phyloP scores from a whole-genome alignment of 2,888 invertebrate genomes.

The Platycheirus rosarum region DNA sequence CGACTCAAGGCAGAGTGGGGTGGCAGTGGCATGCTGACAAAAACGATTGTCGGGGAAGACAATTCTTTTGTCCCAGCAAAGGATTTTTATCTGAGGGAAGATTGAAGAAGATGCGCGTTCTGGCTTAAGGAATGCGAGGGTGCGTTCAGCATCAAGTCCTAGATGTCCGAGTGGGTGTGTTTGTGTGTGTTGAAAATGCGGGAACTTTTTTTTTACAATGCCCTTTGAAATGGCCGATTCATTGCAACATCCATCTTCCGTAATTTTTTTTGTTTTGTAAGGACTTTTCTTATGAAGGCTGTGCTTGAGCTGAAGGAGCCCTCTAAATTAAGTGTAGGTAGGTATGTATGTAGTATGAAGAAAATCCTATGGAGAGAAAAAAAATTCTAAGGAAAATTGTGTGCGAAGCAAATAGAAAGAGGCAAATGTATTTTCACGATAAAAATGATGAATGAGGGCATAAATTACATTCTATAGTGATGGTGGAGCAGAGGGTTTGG shows the following conservation, averaged over 20 bases:
- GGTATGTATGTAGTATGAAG: slow-evolving; percentile 22
- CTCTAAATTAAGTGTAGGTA: slow-evolving; percentile 54
- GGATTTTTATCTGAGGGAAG: slow-evolving; percentile 51
- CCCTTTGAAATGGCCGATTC: slow-evolving; percentile 62
- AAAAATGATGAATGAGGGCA: slow-evolving; percentile 83
- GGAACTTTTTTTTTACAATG: slow-evolving; percentile 13
- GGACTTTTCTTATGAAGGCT: slow-evolving; percentile 48
- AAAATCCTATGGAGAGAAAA: slow-evolving; percentile 20
- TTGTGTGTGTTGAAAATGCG: slow-evolving; percentile 31
- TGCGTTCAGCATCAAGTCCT: background rate
- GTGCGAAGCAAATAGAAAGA: slow-evolving; percentile 68
- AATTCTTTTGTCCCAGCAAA: slow-evolving; percentile 44
- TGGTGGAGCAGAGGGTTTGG: slow-evolving; percentile 82
- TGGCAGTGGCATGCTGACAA: slow-evolving; percentile 18
- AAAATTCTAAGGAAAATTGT: slow-evolving; percentile 30
- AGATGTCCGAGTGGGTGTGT: slow-evolving; percentile 36
- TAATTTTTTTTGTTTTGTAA: slow-evolving; percentile 17
- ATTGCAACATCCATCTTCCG: slow-evolving; percentile 54
- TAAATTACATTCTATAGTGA: slow-evolving; percentile 81
- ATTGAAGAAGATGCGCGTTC: slow-evolving; percentile 56
- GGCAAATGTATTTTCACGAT: slow-evolving; percentile 83
- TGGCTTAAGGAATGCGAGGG: slow-evolving; percentile 9
- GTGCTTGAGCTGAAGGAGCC: slow-evolving; percentile 38
- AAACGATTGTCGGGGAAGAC: slow-evolving; percentile 17
- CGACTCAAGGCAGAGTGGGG: slow-evolving; percentile 35